Evolutionary conservation across 2,797 vertebrate species (phyloP).

Genomic region (Tadarida brasiliensis): DNA sequence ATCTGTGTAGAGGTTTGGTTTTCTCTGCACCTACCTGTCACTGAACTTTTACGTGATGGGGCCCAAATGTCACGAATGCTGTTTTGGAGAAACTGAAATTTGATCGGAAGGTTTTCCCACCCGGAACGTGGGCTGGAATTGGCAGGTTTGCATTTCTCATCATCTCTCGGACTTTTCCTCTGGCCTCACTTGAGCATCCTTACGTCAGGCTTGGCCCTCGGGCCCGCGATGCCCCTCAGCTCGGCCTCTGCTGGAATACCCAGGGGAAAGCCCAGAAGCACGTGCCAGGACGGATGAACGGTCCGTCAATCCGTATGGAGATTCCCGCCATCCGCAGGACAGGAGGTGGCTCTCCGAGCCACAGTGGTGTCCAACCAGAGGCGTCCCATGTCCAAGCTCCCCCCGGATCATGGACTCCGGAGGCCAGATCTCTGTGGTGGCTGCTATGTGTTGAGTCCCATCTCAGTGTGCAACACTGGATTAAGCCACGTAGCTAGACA

Average conservation of each 20-base stretch:
- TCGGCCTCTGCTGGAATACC: not conserved
- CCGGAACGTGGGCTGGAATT: not conserved
- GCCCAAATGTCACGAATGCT: not conserved
- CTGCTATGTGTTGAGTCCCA: too few relatives aligned
- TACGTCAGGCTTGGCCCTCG: conserved; percentile 55
- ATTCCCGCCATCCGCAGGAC: not conserved
- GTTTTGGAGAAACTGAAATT: not conserved
- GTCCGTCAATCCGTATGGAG: not conserved
- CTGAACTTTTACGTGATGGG: not conserved
- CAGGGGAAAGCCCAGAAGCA: conserved; percentile 46
- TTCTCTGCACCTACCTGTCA: not conserved
- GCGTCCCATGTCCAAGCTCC: not conserved
- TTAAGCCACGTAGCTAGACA: not conserved
- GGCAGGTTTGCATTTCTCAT: not conserved
- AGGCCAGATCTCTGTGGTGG: not conserved
- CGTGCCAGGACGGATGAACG: conserved; percentile 44
- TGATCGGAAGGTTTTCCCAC: not conserved
- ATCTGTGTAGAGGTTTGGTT: not conserved
- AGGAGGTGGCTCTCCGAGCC: not conserved
- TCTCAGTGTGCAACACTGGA: not conserved
- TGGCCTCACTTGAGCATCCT: conserved; percentile 9
- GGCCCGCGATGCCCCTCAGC: conserved; percentile 62
- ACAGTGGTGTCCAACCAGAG: fast-evolving
- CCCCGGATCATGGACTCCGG: not conserved
- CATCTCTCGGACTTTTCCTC: not conserved